Evolutionary conservation across 92 coral and sea anemone species (phyloP), one percentile per base, ranked within the genome.

Genomic region (Siderastrea radians): DNA sequence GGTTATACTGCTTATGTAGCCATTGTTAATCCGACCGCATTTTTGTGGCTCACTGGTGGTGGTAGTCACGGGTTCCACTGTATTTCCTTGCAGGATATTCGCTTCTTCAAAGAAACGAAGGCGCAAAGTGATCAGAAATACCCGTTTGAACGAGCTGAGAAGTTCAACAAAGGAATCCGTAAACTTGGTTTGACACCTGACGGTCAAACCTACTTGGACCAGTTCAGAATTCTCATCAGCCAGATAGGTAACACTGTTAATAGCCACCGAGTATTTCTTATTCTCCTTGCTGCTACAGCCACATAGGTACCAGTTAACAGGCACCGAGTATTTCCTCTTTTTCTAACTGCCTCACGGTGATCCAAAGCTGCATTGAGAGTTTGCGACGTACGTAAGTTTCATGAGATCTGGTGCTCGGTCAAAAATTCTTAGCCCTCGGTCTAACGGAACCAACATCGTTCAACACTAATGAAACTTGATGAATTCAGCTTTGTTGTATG

Each of bases 131-230:
- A 94, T 64, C 99, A 97, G 77, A 97, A 95, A 69, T 97, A 97
- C 83, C 99, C 99, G 45, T 97, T 90, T 87, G 99, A 97, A 79
- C 78, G 99, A 73, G 96, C 99, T 1, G 99, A 97, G 91, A 97
- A 97, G 90, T 97, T 97, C 79, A 97, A 97, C 94, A 97, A 97
- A 55, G 99, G 99, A 77, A 97, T 97, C 83, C 97, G 99, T 7
- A 97, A 97, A 75, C 97, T 97, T 14, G 99, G 99, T 45, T 79
- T 97, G 86, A 93, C 99, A 0, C 99, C 99, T 43, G 99, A 93
- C 78, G 98, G 98, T 0, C 83, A 88, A 63, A 97, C 98, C 2
- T 97, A 97, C 75, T 88, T 97, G 46, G 99, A 97, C 84, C 99
- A 97, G 94, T 97, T 97, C 85, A 89, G 99, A 82, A 91, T 94